Percentiles rank a stretch among this genome's conserved stretches.
Evolutionary conservation across 2,113 vertebrate species (phyloP).

Genomic region (Ailurus styani): DNA sequence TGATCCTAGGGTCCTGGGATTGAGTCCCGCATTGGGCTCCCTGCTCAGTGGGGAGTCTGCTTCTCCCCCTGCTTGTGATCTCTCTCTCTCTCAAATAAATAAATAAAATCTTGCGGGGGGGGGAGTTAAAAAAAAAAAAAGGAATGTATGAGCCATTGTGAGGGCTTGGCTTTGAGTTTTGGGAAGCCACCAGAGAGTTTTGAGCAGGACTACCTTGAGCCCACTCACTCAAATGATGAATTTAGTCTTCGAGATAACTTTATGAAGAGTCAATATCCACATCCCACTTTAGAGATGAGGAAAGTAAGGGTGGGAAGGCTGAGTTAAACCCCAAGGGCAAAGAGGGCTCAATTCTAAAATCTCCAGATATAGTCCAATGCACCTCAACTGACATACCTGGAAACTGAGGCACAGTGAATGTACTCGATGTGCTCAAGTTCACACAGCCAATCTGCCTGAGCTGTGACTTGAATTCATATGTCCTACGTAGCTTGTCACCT

Average conservation of each 20-base stretch:
- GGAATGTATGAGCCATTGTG: accelerated
- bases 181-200: not conserved
- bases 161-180: not conserved
- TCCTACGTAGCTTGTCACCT: not conserved
- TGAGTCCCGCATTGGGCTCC: not conserved
- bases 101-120: too few species aligned
- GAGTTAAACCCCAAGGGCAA: not conserved
- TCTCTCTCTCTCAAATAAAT: too few species aligned
- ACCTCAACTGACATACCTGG: not conserved
- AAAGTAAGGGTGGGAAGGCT: not conserved
- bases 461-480: not conserved
- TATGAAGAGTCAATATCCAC: not conserved
- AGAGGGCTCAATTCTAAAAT: not conserved
- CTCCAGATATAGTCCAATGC: not conserved
- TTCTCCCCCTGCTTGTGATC: not conserved
- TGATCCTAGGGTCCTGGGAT: not conserved
- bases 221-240: accelerated
- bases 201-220: not conserved
- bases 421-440: not conserved
- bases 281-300: not conserved
- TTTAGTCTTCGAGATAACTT: not conserved
- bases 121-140: too few species aligned
- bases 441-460: not conserved
- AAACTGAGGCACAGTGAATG: not conserved
- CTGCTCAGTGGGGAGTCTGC: too few species aligned